phyloP scores from a whole-genome alignment of 2,113 vertebrate species.

The Amphilophus citrinellus region DNA sequence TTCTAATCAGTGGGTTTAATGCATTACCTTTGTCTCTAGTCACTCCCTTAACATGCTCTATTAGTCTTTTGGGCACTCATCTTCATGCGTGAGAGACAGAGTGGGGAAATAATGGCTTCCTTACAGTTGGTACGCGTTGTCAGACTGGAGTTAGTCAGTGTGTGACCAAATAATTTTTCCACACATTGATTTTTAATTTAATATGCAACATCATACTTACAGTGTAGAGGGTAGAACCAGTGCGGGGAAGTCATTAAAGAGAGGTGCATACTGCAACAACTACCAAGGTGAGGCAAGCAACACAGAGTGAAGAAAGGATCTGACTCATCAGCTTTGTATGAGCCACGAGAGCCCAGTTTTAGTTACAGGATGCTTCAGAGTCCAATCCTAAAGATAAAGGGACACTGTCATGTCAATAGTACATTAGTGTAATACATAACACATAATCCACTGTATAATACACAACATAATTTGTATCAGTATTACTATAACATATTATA shows the following conservation, averaged over 20 bases:
- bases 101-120: neutral
- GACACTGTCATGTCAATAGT: neutral
- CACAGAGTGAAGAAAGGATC: neutral
- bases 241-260: neutral
- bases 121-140: neutral
- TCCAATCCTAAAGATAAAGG: neutral
- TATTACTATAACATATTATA: neutral
- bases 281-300: neutral
- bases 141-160: neutral
- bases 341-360: neutral
- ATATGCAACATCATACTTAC: neutral
- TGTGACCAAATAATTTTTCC: neutral
- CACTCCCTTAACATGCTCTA: too few relatives aligned
- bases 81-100: neutral
- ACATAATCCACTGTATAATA: neutral
- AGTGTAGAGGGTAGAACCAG: neutral
- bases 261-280: neutral
- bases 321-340: neutral
- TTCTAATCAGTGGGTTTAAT: neutral
- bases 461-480: neutral
- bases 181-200: conserved; percentile 1
- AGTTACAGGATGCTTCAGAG: neutral
- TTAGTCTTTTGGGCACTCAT: neutral
- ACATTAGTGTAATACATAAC: neutral
- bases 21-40: too few relatives aligned